Evolutionary conservation across 2,113 vertebrate genomes (phyloP), one percentile per base, ranked within the genome.

Genomic region (Oryzias woworae): DNA sequence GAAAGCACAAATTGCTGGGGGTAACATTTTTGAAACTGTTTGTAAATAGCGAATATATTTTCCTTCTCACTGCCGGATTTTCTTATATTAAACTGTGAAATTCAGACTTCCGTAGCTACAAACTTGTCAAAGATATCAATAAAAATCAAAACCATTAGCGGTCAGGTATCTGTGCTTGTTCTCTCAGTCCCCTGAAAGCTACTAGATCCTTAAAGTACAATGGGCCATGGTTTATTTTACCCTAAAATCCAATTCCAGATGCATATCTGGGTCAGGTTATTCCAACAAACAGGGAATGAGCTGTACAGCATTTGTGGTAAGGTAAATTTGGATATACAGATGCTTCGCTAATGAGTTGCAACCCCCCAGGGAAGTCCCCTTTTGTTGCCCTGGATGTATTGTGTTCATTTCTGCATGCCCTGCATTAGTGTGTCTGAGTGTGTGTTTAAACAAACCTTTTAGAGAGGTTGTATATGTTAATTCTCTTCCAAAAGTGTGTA

Each of bases 261-360:
- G 52, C 3, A 3, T 5, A 71, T 45, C 42, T 57, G 42, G 64
- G 61, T 52, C 62, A 65, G 26, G 56, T 42, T 52, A 66, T 61
- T 44, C 43, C 62, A 67, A 66, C 43, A 59, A 62, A 26, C 45
- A 48, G 53, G 17, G 4, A 53, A 60, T 53, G 48, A 58, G 55
- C 26, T 42, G 44, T 23, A 46, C 18, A 68, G 57, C 44, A 53
- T 28, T 61, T 48, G 36, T 62, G 31, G 22, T 53, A 59, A 71
- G 28, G 55, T 77, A n/a, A 68, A 47, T 62, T 60, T 71, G 47
- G 58, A 67, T 71, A 61, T 24, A 50, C 58, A 80, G 73, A 58
- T 81, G 69, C 66, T 56, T 53, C 71, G 62, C 13, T 42, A 17
- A 20, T 63, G 73, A 81, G 48, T 65, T 36, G 51, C 23, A 41